A percentile compares a stretch with the other conserved stretches of the same genome.
phyloP scores from a whole-genome alignment of 2,113 vertebrate species.

The Patagioenas fasciata region DNA sequence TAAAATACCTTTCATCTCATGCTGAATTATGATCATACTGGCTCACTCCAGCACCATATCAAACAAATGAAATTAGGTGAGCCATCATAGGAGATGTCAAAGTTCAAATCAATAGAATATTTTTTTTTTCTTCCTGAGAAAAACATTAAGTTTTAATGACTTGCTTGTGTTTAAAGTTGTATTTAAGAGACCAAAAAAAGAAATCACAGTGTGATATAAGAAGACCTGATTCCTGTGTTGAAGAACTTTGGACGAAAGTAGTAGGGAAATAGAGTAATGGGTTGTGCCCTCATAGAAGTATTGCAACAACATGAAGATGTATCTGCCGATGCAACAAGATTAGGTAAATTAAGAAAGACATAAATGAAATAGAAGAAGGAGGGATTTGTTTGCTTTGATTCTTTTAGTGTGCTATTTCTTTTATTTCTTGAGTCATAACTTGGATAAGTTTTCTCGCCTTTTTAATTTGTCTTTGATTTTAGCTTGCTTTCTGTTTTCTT shows the following conservation, averaged over 20 bases:
- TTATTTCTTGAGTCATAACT: not conserved
- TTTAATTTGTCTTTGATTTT: not conserved
- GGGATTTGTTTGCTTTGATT: not conserved
- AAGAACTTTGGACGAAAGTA: not conserved
- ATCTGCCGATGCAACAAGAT: not conserved
- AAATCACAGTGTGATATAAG: not conserved
- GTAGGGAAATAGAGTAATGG: not conserved
- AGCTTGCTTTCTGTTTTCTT: not conserved
- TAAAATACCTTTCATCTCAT: not conserved
- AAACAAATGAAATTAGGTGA: constrained; percentile 10
- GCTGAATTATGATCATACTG: not conserved
- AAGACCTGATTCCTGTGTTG: not conserved
- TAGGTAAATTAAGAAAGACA: not conserved
- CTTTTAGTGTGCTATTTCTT: not conserved
- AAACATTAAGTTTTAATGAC: not conserved
- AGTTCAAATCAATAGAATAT: not conserved
- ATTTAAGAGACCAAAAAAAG: not conserved
- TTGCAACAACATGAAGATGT: not conserved
- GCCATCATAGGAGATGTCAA: not conserved
- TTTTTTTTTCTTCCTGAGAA: not conserved
- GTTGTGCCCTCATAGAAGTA: not conserved
- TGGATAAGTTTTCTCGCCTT: not conserved
- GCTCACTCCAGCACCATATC: not conserved
- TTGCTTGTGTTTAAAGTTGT: not conserved
- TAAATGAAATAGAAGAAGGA: not conserved